Base-by-base conservation (phyloP, 2,113 vertebrate genomes). In the Atherinomorus stipes region DNA sequence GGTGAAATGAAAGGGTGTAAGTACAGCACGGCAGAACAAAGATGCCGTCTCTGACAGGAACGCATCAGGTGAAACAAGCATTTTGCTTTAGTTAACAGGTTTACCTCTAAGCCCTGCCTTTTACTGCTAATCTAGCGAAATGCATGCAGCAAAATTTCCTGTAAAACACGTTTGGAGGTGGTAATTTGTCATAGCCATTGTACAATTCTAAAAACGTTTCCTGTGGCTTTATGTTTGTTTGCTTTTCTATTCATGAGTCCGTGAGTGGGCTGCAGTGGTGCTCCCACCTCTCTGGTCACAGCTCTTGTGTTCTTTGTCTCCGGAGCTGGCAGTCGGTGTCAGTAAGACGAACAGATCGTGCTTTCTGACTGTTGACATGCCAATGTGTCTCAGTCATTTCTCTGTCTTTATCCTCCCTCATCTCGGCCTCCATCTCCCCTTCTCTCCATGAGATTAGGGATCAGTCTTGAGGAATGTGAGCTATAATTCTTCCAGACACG, bases 401-500 rank as follows among this genome's bases (percentile, higher is more conserved):
- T 70, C 47, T 49, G 31, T 75, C 45, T 58, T 66, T 63, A 49
- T 72, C 63, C 61, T 53, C 47, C 56, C 3, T 40, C 22, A 34
- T 71, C 38, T 64, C 50, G 10, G 13, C 13, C 53, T 31, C n/a
- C n/a, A n/a, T n/a, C n/a, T n/a, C n/a, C n/a, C 49, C 53, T 34
- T 45, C 59, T 72, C 63, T 64, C 49, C 22, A 34, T 81, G 51
- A 81, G 76, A 92, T 90, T 78, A 84, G 60, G 56, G 74, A 76
- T 62, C 54, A 7, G 57, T 72, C 62, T 83, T 89, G 86, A 89
- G 74, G 80, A 90, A 92, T 86, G 87, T 37, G 67, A 83, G 71
- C 61, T 78, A 65, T 89, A 85, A 92, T 92, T 92, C 88, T 75
- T 63, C 21, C 37, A 73, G 91, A 90, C 86, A 53, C 83, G 53